Conservation (phyloP, 1,140 invertebrate species). For the Drosophila littoralis region DNA sequence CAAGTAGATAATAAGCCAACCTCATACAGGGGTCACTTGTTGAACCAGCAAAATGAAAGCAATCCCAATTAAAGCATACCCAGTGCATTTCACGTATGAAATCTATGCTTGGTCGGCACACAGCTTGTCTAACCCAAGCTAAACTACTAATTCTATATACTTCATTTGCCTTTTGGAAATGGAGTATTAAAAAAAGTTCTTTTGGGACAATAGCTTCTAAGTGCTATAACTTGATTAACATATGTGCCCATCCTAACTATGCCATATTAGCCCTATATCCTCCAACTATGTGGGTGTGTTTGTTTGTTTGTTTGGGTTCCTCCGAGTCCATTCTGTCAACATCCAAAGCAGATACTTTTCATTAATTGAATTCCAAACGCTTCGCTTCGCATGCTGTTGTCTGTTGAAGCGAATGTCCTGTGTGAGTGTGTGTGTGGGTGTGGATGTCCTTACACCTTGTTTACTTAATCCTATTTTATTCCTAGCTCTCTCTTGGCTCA, state of each 20-base stretch:
- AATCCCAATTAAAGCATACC: too few relatives aligned
- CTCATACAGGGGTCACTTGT: too few relatives aligned
- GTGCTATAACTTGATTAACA: conserved; percentile 52
- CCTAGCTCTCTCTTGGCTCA: conserved; percentile 2
- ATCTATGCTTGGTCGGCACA: too few relatives aligned
- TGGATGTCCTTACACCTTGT: conserved; percentile 18
- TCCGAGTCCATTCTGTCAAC: conserved; percentile 9
- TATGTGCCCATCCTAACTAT: conserved; percentile 18
- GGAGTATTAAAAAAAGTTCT: not conserved
- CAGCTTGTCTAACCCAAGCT: not conserved
- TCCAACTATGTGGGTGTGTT: conserved; percentile 2
- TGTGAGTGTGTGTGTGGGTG: not conserved
- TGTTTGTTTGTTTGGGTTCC: conserved; percentile 32
- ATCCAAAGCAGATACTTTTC: conserved; percentile 44
- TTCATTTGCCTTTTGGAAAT: not conserved
- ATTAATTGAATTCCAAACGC: conserved; percentile 70
- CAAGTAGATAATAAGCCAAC: too few relatives aligned
- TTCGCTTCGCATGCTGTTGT: conserved; percentile 21
- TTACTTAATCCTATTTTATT: conserved; percentile 45
- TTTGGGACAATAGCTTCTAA: conserved; percentile 6
- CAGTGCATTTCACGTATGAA: too few relatives aligned
- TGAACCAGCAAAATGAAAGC: too few relatives aligned
- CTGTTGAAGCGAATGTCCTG: conserved; percentile 8
- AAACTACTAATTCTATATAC: not conserved
- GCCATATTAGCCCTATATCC: not conserved